Evolutionary conservation across 2,888 invertebrate species (phyloP), one percentile per base, ranked within the genome.

Genomic region (Hedychridium roseum): DNA sequence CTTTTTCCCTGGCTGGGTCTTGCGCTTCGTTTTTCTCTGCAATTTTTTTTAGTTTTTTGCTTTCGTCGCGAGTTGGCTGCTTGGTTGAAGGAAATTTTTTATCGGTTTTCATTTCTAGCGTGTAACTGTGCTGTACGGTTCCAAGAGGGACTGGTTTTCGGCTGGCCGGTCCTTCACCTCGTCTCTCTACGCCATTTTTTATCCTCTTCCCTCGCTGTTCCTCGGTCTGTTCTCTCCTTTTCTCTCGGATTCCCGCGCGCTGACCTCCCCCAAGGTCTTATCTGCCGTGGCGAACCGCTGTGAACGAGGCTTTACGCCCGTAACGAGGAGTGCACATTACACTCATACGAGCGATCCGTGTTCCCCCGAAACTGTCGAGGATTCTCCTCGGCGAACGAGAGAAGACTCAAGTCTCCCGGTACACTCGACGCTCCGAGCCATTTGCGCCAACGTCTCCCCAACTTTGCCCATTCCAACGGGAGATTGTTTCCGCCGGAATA

Each of bases 181-280:
- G 49, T 45, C 44, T 36, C 31, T n/a, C 20, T 20, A n/a, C 2
- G 12, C 20, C 26, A 27, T 27, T 35, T 34, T 5, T 36, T 21
- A 16, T 14, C 28, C 7, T 7, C 17, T 31, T 26, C 35, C 36
- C n/a, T 28, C 20, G 9, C 17, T 37, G 11, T 31, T 7, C 20
- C 38, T 45, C 32, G 27, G 23, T 43, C 40, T 44, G 43, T 28
- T n/a, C 21, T 39, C 14, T 28, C 35, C 27, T 21, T 14, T 11
- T 17, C 28, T 35, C 35, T 41, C 28, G 15, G 48, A 50, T 47
- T 50, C 50, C 32, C 48, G 57, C 47, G 56, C 57, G 47, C 68
- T 70, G 70, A 71, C 71, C 71, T 67, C 55, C 43, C 67, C 43
- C 70, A 71, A 71, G 63, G 67, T 62, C 59, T 66, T 63, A 64